Base-by-base conservation (phyloP, 1,140 invertebrate species). In the Bombyx mandarina region DNA sequence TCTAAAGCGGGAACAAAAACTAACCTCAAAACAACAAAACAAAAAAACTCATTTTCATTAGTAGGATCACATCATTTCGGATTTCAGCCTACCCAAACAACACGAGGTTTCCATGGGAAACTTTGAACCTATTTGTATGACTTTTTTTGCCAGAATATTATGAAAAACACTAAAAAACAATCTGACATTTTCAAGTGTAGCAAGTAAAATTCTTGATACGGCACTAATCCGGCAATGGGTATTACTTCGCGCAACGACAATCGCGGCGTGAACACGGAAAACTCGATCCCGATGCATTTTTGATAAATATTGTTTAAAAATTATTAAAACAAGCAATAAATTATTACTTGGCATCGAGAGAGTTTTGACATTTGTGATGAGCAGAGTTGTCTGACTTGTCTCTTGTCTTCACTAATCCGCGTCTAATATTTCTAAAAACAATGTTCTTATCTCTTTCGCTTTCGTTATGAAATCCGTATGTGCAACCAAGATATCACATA, bases 1-100 rank as follows among this genome's bases (percentile, higher is more conserved):
- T 65, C 67, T 76, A 82, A 70, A 84, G 81, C 81, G 82, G 81
- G 79, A 86, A 82, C 75, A 64, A 76, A 82, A 84, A 84, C 79
- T 86, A 86, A 86, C 82, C 82, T 86, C 73, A 77, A 66, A 65
- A 71, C 68, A 56, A 67, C 66, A 77, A 63, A 66, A 65, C 67
- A 84, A 72, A 64, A 18, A 47, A 51, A 44, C 53, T 52, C 56
- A 63, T 61, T 69, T 72, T 63, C 62, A 65, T 53, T 35, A 49
- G n/a, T 22, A 49, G n/a, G 48, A 49, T 5, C 8, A n/a, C 7
- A 49, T 49, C 48, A 49, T 22, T 12, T 35, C 26, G 26, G 26
- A 35, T 35, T 35, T 35, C 26, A 35, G 66, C 63, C 57, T 62
- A 48, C 18, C 50, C 60, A 46, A 64, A 60, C 59, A 66, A 57